Conservation (phyloP, 37 sponge, comb jelly and placozoan species). For the Theonella swinhoei region DNA sequence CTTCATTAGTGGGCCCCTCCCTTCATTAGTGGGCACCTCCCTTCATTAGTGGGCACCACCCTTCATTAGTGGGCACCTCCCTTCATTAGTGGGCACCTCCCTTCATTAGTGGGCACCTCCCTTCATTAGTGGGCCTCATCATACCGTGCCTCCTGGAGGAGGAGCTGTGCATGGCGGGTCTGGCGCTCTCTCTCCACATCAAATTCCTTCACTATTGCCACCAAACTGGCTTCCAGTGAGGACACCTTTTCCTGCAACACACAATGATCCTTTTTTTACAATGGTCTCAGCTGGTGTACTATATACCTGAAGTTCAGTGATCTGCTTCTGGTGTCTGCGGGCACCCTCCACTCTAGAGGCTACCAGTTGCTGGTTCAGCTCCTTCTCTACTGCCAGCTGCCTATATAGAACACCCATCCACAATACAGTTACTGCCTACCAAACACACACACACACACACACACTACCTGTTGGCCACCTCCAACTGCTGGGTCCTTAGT, state of each 20-base stretch:
- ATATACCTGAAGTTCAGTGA: background rate
- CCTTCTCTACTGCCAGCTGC: slow-evolving; percentile 26
- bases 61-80: too few species aligned
- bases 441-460: background rate
- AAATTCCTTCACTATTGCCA: slow-evolving; percentile 60
- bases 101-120: too few species aligned
- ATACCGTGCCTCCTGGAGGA: background rate
- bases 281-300: too few species aligned
- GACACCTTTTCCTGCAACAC: slow-evolving; percentile 58
- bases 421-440: background rate
- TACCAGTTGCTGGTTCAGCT: slow-evolving; percentile 56
- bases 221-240: slow-evolving; percentile 58
- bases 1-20: too few species aligned
- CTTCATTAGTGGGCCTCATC: too few species aligned
- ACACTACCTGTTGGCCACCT: slow-evolving; percentile 41
- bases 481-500: slow-evolving; percentile 46
- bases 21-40: too few species aligned
- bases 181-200: slow-evolving; percentile 63
- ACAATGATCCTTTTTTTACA: too few species aligned
- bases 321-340: background rate
- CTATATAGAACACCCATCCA: background rate
- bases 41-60: too few species aligned
- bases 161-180: background rate
- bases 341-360: background rate
- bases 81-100: too few species aligned